phyloP scores from a whole-genome alignment of 92 coral and sea anemone genomes.

The Siderastrea siderea region DNA sequence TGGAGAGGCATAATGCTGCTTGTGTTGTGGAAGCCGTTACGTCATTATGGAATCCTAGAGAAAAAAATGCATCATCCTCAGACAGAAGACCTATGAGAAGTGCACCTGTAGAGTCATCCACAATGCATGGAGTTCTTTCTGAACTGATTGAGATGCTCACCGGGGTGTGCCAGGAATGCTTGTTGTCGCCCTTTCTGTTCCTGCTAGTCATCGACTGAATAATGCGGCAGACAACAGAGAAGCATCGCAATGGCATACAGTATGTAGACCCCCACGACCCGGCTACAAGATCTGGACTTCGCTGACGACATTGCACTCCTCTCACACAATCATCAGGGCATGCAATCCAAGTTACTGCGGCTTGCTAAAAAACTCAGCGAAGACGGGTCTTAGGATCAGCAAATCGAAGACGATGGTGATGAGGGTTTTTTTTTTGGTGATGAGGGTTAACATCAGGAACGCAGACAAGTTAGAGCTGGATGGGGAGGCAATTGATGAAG shows the following conservation, averaged over 20 bases:
- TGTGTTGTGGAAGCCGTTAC: slow-evolving; percentile 6
- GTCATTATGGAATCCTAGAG: slow-evolving; percentile 1
- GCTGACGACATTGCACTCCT: slow-evolving; percentile 6
- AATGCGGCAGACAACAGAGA: background rate
- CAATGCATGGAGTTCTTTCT: background rate
- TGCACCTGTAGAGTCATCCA: slow-evolving; percentile 20
- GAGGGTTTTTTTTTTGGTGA: background rate
- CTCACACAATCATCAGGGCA: slow-evolving; percentile 8
- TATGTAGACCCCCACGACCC: background rate
- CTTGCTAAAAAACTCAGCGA: background rate
- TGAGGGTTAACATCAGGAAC: background rate
- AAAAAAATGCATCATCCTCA: background rate
- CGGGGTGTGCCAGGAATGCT: background rate
- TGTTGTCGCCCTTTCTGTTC: background rate
- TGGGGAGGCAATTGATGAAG: background rate
- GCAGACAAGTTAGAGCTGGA: background rate
- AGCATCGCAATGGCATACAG: background rate
- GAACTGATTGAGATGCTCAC: slow-evolving; percentile 11
- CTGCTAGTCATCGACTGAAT: background rate
- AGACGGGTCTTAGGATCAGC: slow-evolving; percentile 5
- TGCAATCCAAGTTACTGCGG: background rate
- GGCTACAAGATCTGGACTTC: slow-evolving; percentile 6
- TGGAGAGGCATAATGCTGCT: too few relatives aligned
- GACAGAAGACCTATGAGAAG: slow-evolving; percentile 8
- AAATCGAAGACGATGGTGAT: background rate